Evolutionary conservation across 2,888 invertebrate species (phyloP).

Genomic region (Pseudanteris insignis): DNA sequence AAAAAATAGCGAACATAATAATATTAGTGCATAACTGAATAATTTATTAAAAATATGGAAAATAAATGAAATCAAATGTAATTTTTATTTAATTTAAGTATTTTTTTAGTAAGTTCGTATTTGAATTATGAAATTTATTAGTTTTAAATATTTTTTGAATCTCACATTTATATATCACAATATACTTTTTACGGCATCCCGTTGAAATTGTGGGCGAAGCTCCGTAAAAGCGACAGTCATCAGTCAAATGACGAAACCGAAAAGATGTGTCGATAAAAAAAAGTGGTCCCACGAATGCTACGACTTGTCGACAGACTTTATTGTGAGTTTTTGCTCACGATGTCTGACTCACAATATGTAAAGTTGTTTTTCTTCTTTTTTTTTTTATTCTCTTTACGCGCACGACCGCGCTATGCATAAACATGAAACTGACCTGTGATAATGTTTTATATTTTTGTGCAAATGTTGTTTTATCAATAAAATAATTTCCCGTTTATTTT

Average conservation of each 20-base stretch:
- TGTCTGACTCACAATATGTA: slow-evolving; percentile 21
- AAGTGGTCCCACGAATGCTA: slow-evolving; percentile 27
- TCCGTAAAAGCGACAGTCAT: slow-evolving; percentile 21
- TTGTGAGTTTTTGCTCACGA: slow-evolving; percentile 16
- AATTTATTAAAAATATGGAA: too few species aligned
- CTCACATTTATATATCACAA: too few species aligned
- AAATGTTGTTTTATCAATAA: neutral
- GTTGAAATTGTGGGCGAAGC: slow-evolving; percentile 15
- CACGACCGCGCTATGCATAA: neutral
- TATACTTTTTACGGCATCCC: too few species aligned
- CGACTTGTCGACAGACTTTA: slow-evolving; percentile 34
- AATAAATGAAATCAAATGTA: too few species aligned
- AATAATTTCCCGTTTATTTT: slow-evolving; percentile 1
- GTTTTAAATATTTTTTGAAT: too few species aligned
- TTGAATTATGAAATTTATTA: too few species aligned
- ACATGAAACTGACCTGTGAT: slow-evolving; percentile 31
- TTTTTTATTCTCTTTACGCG: too few species aligned
- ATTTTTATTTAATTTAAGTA: too few species aligned
- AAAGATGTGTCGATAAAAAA: slow-evolving; percentile 15
- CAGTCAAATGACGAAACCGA: slow-evolving; percentile 27
- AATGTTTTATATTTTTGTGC: slow-evolving; percentile 10
- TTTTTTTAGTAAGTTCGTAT: too few species aligned
- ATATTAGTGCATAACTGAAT: too few species aligned
- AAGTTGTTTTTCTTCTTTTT: slow-evolving; percentile 15
- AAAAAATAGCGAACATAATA: too few species aligned